phyloP scores from a whole-genome alignment of 2,113 vertebrate genomes.

The Formicarius rufipectus region DNA sequence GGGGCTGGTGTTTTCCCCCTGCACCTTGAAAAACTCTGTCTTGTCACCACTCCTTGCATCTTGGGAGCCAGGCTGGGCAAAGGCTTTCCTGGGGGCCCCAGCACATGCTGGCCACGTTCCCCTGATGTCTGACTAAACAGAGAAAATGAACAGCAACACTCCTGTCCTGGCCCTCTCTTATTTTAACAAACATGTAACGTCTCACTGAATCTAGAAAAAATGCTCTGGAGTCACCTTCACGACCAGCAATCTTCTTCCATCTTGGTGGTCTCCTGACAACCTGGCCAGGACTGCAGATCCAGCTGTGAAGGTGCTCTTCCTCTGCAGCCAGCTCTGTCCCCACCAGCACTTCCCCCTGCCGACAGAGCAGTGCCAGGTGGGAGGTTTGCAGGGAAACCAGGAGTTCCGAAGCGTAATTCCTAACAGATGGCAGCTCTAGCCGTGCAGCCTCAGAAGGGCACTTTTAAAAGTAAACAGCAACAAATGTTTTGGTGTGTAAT shows the following conservation, averaged over 20 bases:
- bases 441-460: conserved; percentile 52
- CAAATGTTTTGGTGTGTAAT: conserved; percentile 69
- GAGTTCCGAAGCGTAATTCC: conserved; percentile 53
- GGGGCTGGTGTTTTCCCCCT: background rate
- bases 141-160: background rate
- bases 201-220: background rate
- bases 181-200: background rate
- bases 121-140: background rate
- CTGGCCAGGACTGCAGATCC: background rate
- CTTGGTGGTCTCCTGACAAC: background rate
- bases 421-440: conserved; percentile 69
- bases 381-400: conserved; percentile 36
- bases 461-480: conserved; percentile 75
- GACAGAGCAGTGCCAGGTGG: accelerated
- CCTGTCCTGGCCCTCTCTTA: background rate
- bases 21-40: background rate
- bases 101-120: background rate
- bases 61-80: background rate
- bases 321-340: background rate
- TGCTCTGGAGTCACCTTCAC: background rate
- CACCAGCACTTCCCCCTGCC: background rate
- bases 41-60: background rate
- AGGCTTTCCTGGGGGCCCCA: background rate
- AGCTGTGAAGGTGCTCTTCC: background rate
- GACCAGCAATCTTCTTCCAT: background rate